Percentiles rank a stretch among this genome's conserved stretches.
phyloP scores from a whole-genome alignment of 1,140 invertebrate species.

The Aplysia californica region DNA sequence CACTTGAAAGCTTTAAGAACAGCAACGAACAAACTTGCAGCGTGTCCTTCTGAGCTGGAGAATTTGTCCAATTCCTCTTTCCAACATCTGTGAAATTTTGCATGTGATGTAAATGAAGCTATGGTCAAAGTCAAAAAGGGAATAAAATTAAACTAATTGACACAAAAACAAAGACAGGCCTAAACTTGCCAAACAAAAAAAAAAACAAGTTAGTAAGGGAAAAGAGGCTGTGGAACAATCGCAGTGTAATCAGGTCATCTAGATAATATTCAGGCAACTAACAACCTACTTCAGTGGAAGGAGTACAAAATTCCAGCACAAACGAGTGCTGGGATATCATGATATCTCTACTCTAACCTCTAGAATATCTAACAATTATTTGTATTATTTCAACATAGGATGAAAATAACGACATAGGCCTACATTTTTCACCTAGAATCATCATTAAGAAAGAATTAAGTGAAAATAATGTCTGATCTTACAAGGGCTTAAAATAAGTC shows the following conservation, averaged over 20 bases:
- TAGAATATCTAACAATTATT: too few relatives aligned
- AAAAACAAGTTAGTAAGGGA: neutral
- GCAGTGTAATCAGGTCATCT: neutral
- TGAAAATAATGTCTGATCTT: too few relatives aligned
- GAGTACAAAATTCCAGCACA: too few relatives aligned
- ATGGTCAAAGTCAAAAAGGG: neutral
- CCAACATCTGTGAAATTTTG: conserved; percentile 24
- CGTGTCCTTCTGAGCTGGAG: conserved; percentile 22
- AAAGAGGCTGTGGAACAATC: neutral
- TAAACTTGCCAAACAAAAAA: neutral
- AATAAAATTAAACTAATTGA: neutral
- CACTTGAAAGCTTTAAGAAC: conserved; percentile 27
- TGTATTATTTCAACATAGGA: too few relatives aligned
- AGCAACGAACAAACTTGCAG: conserved; percentile 29
- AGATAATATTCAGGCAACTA: neutral
- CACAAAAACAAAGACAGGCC: neutral
- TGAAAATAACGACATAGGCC: too few relatives aligned
- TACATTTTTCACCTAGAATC: too few relatives aligned
- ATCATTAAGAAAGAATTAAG: too few relatives aligned
- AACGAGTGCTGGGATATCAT: too few relatives aligned
- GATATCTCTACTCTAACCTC: too few relatives aligned
- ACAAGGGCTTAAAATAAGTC: too few relatives aligned
- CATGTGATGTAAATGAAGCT: neutral
- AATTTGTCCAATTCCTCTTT: conserved; percentile 20
- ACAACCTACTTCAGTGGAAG: too few relatives aligned